Evolutionary conservation across 1,140 invertebrate species (phyloP), one percentile per base, ranked within the genome.

Genomic region (Lucilia sericata): DNA sequence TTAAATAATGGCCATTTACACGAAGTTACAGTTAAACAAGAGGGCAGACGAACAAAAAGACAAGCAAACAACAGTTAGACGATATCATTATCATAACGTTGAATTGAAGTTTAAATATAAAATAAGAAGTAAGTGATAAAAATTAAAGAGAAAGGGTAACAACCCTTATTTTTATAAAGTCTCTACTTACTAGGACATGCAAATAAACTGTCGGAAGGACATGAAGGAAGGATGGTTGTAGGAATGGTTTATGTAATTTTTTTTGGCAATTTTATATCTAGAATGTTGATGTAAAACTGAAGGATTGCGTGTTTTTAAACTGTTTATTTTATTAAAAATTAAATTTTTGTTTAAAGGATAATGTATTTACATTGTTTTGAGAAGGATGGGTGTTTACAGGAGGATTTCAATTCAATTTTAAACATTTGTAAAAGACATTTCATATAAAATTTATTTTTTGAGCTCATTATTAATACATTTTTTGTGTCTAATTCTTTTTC

Each of bases 1-100:
- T 85, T 85, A 82, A 85, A 84, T 85, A 85, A 85, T 85, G 84
- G 83, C 65, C 55, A 82, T 82, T 65, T 21, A 70, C 76, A 49
- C 42, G 76, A 80, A 80, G 76, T 51, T 80, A 80, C 76, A 17
- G 13, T 80, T 13, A 49, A 21, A 47, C 42, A 36, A 36, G 34
- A 36, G 3, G 34, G n/a, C 34, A 76, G 36, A 30, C 10, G 12
- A 14, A 34, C 9, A 80, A 51, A 19, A 19, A 51, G 9, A 80
- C 19, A 51, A 80, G 1, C 75, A 78, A 78, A 36, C 34, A 8
- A n/a, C 34, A 78, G 34, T 82, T 82, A 51, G 81, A 30, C 55
- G 42, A 80, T n/a, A 51, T 49, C 76, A 80, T 80, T 80, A 80
- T 51, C 42, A 21, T 80, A 80, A 80, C 47, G 76, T 19, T 70